Evolutionary conservation across 2,888 invertebrate genomes (phyloP).

Genomic region (Dolomedes plantarius): DNA sequence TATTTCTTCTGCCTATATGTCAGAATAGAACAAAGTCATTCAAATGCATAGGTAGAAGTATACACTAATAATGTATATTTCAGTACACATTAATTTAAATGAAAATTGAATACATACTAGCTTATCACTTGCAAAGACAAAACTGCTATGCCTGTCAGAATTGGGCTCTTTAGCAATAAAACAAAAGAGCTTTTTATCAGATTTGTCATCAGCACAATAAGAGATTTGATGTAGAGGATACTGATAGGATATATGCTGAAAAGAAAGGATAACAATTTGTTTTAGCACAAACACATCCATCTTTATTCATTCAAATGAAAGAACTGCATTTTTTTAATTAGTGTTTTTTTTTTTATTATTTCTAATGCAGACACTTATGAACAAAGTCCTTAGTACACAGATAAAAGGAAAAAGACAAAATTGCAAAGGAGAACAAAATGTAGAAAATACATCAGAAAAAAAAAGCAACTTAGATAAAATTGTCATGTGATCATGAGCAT

Average conservation of each 20-base stretch:
- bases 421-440: too few species aligned
- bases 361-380: too few species aligned
- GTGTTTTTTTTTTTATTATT: too few species aligned
- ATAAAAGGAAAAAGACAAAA: too few species aligned
- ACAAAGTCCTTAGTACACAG: too few species aligned
- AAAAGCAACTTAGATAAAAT: too few species aligned
- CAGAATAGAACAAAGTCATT: neutral
- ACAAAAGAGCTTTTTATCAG: slow-evolving; percentile 96
- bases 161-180: slow-evolving; percentile 90
- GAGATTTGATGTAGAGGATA: slow-evolving; percentile 98
- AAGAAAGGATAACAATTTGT: neutral
- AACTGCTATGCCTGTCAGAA: slow-evolving; percentile 92
- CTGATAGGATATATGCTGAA: slow-evolving; percentile 88
- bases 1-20: slow-evolving; percentile 89
- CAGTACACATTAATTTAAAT: neutral
- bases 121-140: slow-evolving; percentile 98
- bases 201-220: slow-evolving; percentile 99
- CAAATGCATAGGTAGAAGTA: neutral
- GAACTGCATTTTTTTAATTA: too few species aligned
- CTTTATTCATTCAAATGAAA: too few species aligned
- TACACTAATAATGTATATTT: neutral
- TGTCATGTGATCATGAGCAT: too few species aligned
- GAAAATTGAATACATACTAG: slow-evolving; percentile 79
- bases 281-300: too few species aligned
- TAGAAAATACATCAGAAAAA: too few species aligned